A percentile compares a stretch with the other conserved stretches of the same genome.
These are phyloP conservation scores for Nycticorax nycticorax DNA, from an alignment of 2,113 vertebrate species.

Conservation along the genomic window DNA sequence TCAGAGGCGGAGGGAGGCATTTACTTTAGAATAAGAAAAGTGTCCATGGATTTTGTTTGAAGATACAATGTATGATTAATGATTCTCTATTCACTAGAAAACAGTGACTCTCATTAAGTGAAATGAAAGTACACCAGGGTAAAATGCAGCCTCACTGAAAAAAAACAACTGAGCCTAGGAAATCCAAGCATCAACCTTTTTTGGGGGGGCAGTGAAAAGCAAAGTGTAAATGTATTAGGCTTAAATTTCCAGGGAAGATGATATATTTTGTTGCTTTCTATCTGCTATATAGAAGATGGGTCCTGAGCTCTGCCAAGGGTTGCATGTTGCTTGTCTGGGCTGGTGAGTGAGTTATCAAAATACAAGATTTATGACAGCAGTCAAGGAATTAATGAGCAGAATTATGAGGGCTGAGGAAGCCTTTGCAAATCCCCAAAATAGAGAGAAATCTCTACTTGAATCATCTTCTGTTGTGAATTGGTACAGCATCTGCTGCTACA, in stretches of 20 bases:
- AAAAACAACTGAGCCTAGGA: background rate
- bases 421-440: slow-evolving; percentile 14
- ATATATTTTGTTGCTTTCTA: background rate
- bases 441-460: slow-evolving; percentile 33
- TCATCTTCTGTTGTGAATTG: slow-evolving; percentile 9
- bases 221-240: background rate
- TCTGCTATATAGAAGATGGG: background rate
- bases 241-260: background rate
- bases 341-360: slow-evolving; percentile 54
- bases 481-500: slow-evolving; percentile 32
- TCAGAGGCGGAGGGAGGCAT: background rate
- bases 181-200: background rate
- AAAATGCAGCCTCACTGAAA: background rate
- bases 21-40: slow-evolving; percentile 7
- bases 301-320: background rate
- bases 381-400: slow-evolving; percentile 28
- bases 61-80: slow-evolving; percentile 40
- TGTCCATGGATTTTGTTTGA: slow-evolving; percentile 32
- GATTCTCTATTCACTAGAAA: slow-evolving; percentile 27
- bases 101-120: background rate
- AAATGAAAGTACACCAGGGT: background rate
- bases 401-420: slow-evolving; percentile 16
- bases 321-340: background rate
- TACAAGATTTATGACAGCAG: background rate
- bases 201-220: background rate